A percentile compares a stretch with the other conserved stretches of the same genome.
phyloP scores from a whole-genome alignment of 2,888 invertebrate species.

The Diadegma fenestrale region DNA sequence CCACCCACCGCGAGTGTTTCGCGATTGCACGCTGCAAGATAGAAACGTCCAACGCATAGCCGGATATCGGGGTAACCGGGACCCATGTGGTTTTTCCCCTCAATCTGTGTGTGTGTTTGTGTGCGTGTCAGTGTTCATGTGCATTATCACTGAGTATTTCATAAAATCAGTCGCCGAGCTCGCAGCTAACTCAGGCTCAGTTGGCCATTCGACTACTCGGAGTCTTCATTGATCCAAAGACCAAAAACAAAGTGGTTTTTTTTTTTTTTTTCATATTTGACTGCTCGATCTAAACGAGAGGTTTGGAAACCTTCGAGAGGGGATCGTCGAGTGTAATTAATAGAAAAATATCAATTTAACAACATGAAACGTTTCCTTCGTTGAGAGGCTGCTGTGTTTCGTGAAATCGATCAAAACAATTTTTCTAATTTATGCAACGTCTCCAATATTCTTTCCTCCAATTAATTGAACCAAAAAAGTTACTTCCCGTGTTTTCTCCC shows the following conservation, averaged over 20 bases:
- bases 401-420: background rate
- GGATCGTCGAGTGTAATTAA: background rate
- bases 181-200: slow-evolving; percentile 77
- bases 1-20: slow-evolving; percentile 54
- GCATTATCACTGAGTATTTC: slow-evolving; percentile 81
- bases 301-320: background rate
- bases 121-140: slow-evolving; percentile 54
- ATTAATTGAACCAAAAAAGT: background rate
- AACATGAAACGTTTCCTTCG: background rate
- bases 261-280: background rate
- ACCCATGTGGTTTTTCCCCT: slow-evolving; percentile 54
- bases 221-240: slow-evolving; percentile 66
- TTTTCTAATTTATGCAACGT: background rate
- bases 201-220: slow-evolving; percentile 73
- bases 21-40: slow-evolving; percentile 65
- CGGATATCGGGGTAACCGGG: slow-evolving; percentile 71
- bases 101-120: slow-evolving; percentile 56
- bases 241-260: slow-evolving; percentile 5
- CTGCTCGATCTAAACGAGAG: background rate
- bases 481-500: background rate
- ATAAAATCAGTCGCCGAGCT: slow-evolving; percentile 81
- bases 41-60: slow-evolving; percentile 57
- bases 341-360: background rate
- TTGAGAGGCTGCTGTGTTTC: background rate
- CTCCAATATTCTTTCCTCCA: background rate